Conservation (phyloP, 1,140 invertebrate genomes). For the Papilio machaon region DNA sequence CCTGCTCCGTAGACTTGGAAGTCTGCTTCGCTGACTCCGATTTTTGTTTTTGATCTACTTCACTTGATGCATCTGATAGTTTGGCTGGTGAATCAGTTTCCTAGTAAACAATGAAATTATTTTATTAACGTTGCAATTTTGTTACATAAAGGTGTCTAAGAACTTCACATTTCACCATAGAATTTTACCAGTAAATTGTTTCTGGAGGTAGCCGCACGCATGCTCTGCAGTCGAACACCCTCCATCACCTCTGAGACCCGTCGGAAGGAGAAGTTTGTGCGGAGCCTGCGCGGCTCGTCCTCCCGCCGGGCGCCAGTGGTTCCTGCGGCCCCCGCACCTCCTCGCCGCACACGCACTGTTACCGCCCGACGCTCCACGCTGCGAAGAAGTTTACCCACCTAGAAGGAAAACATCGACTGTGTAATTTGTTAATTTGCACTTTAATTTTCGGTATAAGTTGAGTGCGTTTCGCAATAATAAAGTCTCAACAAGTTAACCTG, state of each 20-base stretch:
- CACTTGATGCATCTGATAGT: slow-evolving; percentile 62
- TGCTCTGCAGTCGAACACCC: slow-evolving; percentile 74
- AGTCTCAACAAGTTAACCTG: slow-evolving; percentile 81
- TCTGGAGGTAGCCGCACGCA: slow-evolving; percentile 65
- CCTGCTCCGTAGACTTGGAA: slow-evolving; percentile 55
- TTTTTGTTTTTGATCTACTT: slow-evolving; percentile 68
- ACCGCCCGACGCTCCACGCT: slow-evolving; percentile 71
- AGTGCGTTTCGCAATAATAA: too few species aligned
- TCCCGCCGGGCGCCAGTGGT: slow-evolving; percentile 54
- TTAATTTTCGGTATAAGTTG: too few species aligned
- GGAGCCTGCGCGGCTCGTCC: slow-evolving; percentile 85
- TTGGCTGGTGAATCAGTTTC: slow-evolving; percentile 69
- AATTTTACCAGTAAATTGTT: slow-evolving; percentile 61
- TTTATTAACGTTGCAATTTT: too few species aligned
- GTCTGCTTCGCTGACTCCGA: slow-evolving; percentile 57
- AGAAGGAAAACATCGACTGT: slow-evolving; percentile 17
- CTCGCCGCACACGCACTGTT: slow-evolving; percentile 70
- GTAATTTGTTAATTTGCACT: too few species aligned
- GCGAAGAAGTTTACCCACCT: slow-evolving; percentile 74
- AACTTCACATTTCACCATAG: neutral
- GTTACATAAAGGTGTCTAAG: too few species aligned
- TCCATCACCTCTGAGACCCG: slow-evolving; percentile 80
- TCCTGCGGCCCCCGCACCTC: slow-evolving; percentile 57
- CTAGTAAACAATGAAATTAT: slow-evolving; percentile 47
- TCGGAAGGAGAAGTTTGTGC: slow-evolving; percentile 77